Base-by-base conservation (phyloP, 2,797 vertebrate genomes). In the Phoeniculus purpureus region DNA sequence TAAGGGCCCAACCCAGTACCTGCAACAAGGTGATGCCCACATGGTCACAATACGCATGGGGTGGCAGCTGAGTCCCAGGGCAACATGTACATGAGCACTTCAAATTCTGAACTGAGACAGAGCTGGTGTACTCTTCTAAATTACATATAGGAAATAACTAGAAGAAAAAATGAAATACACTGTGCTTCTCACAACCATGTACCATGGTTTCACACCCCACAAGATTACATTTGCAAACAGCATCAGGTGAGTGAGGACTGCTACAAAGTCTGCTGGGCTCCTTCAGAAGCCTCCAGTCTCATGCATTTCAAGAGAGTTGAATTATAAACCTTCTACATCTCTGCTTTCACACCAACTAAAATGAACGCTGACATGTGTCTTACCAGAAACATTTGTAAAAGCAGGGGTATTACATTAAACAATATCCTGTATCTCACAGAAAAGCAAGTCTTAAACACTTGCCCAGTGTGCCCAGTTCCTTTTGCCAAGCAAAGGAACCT, bases 41-140 rank as follows among this genome's bases (percentile, higher is more conserved):
- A 2, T 0, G 2, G 18, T 23, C 45, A 34, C 11, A 15, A 1
- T 2, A 37, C 61, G 2, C 5, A 12, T 0, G 3, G 31, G 22
- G 25, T 3, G 8, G 20, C 55, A 50, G 14, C n/a, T 0, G 0
- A 68, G 11, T 29, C 37, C 75, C 25, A 16, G n/a, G 29, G 34
- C 34, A 68, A 23, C 0, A 2, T 6, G n/a, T 37, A 55, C 12
- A 8, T 6, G 5, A 7, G 0, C 23, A 65, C 12, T 2, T 47
- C 29, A 34, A 32, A 15, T 52, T 74, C 55, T 67, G 16, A 19
- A 14, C 22, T 58, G 58, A 20, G 15, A 11, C 45, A 40, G 21
- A 86, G 4, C 27, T 18, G 25, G 18, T 6, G 3, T 1, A 7
- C 43, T 54, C 48, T 9, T 22, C 48, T 17, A 18, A 56, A 26